phyloP scores from a whole-genome alignment of 2,888 invertebrate species.

The Seira musarum region DNA sequence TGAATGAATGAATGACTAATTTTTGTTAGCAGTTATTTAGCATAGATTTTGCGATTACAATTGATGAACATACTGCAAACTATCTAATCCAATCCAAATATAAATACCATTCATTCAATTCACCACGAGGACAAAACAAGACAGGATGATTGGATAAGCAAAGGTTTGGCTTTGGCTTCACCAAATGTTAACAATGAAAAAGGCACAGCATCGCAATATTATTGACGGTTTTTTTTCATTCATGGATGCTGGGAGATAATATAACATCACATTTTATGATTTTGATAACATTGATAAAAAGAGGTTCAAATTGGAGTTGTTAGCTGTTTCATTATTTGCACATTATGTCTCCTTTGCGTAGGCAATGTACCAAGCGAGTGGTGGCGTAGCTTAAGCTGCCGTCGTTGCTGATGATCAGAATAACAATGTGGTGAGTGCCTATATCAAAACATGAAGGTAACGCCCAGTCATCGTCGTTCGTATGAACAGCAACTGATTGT shows the following conservation, averaged over 20 bases:
- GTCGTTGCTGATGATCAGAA: constrained; percentile 9
- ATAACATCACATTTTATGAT: not conserved
- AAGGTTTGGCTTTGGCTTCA: constrained; percentile 15
- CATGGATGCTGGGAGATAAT: not conserved
- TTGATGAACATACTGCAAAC: not conserved
- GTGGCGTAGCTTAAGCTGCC: not conserved
- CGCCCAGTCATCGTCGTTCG: constrained; percentile 10
- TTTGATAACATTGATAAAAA: not conserved
- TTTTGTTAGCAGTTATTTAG: not conserved
- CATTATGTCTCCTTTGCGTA: no score
- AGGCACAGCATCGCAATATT: not conserved
- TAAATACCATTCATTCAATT: no score
- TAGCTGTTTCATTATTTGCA: constrained; percentile 7
- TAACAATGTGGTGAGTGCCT: constrained; percentile 19
- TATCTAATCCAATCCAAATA: not conserved
- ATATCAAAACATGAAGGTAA: constrained; percentile 4
- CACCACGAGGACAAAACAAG: no score
- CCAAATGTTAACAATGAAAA: no score
- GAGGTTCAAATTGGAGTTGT: not conserved
- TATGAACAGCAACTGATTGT: constrained; percentile 4
- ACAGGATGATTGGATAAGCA: no score
- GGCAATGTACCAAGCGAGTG: not conserved
- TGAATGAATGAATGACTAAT: not conserved
- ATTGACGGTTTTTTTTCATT: not conserved
- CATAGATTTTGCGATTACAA: no score